Percentiles rank a stretch among this genome's conserved stretches.
Evolutionary conservation across 2,797 vertebrate species (phyloP).

Genomic region (Crocidura indochinensis): DNA sequence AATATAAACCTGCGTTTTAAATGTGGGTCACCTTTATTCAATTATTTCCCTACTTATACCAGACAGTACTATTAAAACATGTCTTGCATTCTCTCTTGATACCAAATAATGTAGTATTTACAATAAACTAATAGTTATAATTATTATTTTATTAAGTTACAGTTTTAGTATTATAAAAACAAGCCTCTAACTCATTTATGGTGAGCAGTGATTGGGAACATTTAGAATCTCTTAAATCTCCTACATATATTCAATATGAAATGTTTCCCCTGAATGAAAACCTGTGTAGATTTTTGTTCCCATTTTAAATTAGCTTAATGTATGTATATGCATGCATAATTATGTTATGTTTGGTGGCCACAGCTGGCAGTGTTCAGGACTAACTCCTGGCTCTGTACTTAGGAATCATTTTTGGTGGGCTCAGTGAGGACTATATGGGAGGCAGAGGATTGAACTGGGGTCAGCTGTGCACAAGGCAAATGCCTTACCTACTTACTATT

Average conservation of each 20-base stretch:
- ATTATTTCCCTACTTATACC: background rate
- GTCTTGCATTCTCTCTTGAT: slow-evolving; percentile 16
- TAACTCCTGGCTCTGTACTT: too few species aligned
- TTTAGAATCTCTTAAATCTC: slow-evolving; percentile 33
- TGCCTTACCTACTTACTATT: too few species aligned
- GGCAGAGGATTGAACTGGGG: too few species aligned
- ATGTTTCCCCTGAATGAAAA: slow-evolving; percentile 11
- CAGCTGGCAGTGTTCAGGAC: too few species aligned
- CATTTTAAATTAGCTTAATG: too few species aligned
- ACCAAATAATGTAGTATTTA: slow-evolving; percentile 32
- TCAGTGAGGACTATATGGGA: too few species aligned
- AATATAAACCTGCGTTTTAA: background rate
- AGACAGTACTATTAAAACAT: background rate
- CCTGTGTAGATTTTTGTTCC: background rate
- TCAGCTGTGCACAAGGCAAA: too few species aligned
- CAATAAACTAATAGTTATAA: slow-evolving; percentile 56
- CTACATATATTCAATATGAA: slow-evolving; percentile 32
- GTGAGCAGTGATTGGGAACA: slow-evolving; percentile 17
- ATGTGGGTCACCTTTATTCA: slow-evolving; percentile 5
- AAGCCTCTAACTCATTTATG: slow-evolving; percentile 6
- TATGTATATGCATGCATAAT: too few species aligned
- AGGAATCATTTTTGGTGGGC: too few species aligned
- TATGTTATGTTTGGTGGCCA: too few species aligned
- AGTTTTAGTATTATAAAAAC: slow-evolving; percentile 51
- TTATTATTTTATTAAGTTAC: slow-evolving; percentile 1